Base-by-base conservation (phyloP, 2,797 vertebrate species). In the Danio aesculapii region DNA sequence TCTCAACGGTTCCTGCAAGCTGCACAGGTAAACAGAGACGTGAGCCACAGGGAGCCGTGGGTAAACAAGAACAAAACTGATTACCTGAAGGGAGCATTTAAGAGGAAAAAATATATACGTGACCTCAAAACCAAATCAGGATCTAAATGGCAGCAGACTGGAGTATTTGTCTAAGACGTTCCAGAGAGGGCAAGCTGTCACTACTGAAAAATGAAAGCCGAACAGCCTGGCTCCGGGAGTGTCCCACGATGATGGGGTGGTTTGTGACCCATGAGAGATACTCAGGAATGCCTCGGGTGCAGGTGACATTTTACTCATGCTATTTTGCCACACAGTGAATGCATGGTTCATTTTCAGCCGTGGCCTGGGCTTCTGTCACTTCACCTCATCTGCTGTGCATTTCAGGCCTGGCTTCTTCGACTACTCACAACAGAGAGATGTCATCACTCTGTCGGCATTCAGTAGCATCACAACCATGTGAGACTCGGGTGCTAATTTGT, bases 301-400 rank as follows among this genome's bases (percentile, higher is more conserved):
- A 17, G 49, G 77, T 5, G 62, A 81, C 84, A 83, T 84, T 86
- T 86, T 85, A 62, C 44, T 52, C 77, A 75, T 64, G 74, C 57
- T 73, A 50, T 73, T 70, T 77, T 17, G 30, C 46, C 68, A 41
- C 21, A 53, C 43, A 73, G 50, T 62, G 43, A 63, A 80, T 47
- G 44, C 8, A 16, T 81, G 50, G 43, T 79, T 81, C 59, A n/a
- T 62, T 79, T 76, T 59, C 67, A 81, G 75, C 62, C 62, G 8
- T 75, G 76, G 69, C 70, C 46, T 63, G 12, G 47, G 64, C 52
- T 74, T 46, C 71, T 69, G 44, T 52, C 62, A 50, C 66, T 59
- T 76, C 67, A 49, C 55, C 52, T 53, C 68, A 49, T 47, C 17
- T 17, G 50, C 50, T 43, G 30, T 50, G 41, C 53, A 63, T 59